Percentiles rank a stretch among this genome's conserved stretches.
These are phyloP conservation scores for Entosphenus tridentatus DNA, from an alignment of 2,113 vertebrate genomes.

Conservation along the genomic window DNA sequence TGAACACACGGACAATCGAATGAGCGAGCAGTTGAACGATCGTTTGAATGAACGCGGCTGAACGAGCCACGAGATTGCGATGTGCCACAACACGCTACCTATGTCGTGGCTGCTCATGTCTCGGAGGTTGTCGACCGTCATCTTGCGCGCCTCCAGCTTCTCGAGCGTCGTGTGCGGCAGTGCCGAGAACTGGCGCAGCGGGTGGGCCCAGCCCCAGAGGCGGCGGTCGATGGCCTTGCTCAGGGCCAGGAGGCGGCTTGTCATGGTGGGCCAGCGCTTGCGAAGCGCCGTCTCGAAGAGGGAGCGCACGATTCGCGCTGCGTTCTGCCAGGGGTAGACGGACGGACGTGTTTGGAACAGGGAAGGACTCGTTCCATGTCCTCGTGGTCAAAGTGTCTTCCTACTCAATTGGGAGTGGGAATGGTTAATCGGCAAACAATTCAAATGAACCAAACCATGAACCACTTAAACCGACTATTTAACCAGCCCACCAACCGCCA, in stretches of 20 bases:
- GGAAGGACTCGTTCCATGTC: neutral
- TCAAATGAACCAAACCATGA: no score
- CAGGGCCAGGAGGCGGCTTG: constrained; percentile 68
- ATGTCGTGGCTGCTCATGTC: constrained; percentile 98
- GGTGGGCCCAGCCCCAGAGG: constrained; percentile 71
- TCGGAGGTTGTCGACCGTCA: constrained; percentile 74
- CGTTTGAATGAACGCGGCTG: no score
- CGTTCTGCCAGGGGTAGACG: constrained; percentile 33
- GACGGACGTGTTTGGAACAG: no score
- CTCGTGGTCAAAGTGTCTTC: neutral
- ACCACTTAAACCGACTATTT: no score
- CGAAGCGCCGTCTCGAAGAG: constrained; percentile 86
- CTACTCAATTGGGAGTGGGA: neutral
- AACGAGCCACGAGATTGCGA: no score
- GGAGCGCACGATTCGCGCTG: constrained; percentile 76
- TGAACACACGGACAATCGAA: no score
- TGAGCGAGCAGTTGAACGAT: no score
- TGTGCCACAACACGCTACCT: constrained; percentile 30
- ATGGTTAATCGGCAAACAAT: no score
- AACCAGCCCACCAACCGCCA: no score
- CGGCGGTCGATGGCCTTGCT: constrained; percentile 91
- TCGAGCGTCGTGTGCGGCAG: constrained; percentile 47
- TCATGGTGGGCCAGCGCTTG: constrained; percentile 88
- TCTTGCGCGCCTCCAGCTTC: constrained; percentile 67
- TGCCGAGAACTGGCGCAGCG: constrained; percentile 57